A percentile compares a stretch with the other conserved stretches of the same genome.
Conservation (phyloP, 2,888 invertebrate genomes). For the Hermaeophaga mercurialis region DNA sequence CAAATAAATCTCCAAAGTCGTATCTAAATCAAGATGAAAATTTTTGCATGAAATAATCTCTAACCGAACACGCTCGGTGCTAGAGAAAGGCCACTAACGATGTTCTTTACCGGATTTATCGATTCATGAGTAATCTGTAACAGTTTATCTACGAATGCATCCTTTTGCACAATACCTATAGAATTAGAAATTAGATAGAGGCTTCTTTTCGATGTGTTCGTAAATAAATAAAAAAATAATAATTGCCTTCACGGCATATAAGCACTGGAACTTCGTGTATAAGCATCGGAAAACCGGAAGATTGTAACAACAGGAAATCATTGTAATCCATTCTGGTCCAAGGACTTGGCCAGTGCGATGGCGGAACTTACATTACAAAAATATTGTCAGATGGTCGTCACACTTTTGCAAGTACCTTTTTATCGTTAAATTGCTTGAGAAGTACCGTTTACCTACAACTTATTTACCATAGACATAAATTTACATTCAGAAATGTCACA, state of each 20-base stretch:
- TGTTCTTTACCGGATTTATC: conserved; percentile 38
- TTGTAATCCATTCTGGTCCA: conserved; percentile 31
- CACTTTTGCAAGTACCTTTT: conserved; percentile 37
- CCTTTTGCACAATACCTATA: conserved; percentile 9
- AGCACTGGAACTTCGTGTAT: too few relatives aligned
- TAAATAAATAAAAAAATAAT: too few relatives aligned
- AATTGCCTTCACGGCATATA: too few relatives aligned
- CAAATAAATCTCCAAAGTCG: conserved; percentile 20
- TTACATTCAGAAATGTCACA: too few relatives aligned
- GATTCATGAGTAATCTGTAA: conserved; percentile 28
- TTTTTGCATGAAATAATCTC: conserved; percentile 36
- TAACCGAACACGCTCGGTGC: conserved; percentile 36
- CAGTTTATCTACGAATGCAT: conserved; percentile 13
- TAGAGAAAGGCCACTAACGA: conserved; percentile 36
- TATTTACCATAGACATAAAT: neutral
- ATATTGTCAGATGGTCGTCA: conserved; percentile 33
- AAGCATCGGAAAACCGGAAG: too few relatives aligned
- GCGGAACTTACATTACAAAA: conserved; percentile 41
- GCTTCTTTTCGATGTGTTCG: too few relatives aligned
- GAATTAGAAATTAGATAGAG: too few relatives aligned
- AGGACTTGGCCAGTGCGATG: conserved; percentile 30
- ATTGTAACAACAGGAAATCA: conserved; percentile 29
- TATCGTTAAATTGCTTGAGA: neutral
- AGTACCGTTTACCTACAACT: neutral
- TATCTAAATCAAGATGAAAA: conserved; percentile 25